Evolutionary conservation across 1,140 invertebrate genomes (phyloP).

Genomic region (Glossosoma conforme): DNA sequence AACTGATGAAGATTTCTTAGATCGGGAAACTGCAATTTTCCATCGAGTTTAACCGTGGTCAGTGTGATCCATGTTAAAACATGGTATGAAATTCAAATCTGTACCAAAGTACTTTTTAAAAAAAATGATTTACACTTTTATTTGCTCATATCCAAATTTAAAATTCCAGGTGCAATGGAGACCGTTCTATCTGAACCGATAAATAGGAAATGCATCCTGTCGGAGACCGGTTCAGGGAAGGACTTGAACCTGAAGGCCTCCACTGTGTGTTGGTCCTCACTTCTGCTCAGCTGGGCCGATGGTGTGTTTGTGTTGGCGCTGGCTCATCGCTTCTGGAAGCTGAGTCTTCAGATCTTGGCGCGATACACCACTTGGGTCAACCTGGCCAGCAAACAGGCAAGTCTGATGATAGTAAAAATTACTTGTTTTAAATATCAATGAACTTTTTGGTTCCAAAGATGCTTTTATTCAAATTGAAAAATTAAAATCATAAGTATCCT

Average conservation of each 20-base stretch:
- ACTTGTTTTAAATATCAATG: too few species aligned
- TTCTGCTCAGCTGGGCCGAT: constrained; percentile 67
- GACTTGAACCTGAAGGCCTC: constrained; percentile 52
- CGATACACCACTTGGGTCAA: constrained; percentile 69
- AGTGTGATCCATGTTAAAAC: too few species aligned
- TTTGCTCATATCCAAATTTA: too few species aligned
- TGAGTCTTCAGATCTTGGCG: constrained; percentile 74
- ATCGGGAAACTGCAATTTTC: too few species aligned
- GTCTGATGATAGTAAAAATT: neutral
- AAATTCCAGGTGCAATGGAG: constrained; percentile 54
- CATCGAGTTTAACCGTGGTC: too few species aligned
- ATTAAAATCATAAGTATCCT: too few species aligned
- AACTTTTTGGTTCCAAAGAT: too few species aligned
- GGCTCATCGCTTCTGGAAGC: constrained; percentile 81
- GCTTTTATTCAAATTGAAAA: too few species aligned
- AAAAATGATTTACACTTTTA: too few species aligned
- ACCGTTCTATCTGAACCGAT: constrained; percentile 47
- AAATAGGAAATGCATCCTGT: constrained; percentile 34
- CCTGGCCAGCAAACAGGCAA: constrained; percentile 41
- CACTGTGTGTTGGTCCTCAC: constrained; percentile 51
- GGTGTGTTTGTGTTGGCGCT: constrained; percentile 70
- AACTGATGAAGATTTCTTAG: too few species aligned
- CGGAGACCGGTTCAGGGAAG: constrained; percentile 28
- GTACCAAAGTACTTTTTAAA: too few species aligned
- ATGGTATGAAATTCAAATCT: too few species aligned